Conservation (phyloP, 2,113 vertebrate genomes). For the Toxostoma redivivum region DNA sequence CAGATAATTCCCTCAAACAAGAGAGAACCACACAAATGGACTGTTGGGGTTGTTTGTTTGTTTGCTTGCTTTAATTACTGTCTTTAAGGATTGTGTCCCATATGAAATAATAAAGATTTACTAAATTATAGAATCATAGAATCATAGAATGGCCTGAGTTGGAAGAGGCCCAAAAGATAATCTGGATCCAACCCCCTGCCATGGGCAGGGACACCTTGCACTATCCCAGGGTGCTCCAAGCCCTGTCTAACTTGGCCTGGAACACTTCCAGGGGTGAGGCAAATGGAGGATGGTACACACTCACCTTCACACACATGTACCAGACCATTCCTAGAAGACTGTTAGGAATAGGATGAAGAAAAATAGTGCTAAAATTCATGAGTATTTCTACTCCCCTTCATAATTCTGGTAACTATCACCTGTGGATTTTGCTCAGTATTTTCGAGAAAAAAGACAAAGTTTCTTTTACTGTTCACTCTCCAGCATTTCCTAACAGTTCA, state of each 20-base stretch:
- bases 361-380: background rate
- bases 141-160: background rate
- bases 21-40: fast-evolving
- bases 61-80: background rate
- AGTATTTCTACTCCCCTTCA: background rate
- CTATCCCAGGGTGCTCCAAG: background rate
- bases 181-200: background rate
- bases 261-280: background rate
- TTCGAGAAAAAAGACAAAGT: background rate
- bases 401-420: background rate
- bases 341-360: fast-evolving
- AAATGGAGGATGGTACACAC: background rate
- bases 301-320: background rate
- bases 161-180: background rate
- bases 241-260: background rate
- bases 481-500: background rate
- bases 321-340: background rate
- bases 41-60: background rate
- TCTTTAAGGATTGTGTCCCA: background rate
- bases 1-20: background rate
- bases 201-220: background rate
- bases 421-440: background rate
- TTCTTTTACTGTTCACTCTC: background rate
- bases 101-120: background rate
- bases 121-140: background rate